Evolutionary conservation across 1,140 invertebrate genomes (phyloP), one percentile per base, ranked within the genome.

Genomic region (Lepidurus packardi): DNA sequence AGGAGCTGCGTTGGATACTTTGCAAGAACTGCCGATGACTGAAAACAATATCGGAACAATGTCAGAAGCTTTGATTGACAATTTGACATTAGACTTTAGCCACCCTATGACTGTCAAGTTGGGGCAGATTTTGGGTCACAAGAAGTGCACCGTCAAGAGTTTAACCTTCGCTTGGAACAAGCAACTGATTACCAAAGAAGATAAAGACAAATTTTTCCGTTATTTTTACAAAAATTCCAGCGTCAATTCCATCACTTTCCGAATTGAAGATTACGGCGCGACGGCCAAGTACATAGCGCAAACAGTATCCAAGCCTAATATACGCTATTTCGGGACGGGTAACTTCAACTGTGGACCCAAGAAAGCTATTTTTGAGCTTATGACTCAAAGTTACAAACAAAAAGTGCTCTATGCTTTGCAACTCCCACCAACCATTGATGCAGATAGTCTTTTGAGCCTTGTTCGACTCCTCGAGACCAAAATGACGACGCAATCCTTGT

Each of bases 221-320:
- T 65, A 65, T 65, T 65, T 65, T 9, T 5, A n/a, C 0, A 65
- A 65, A 65, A 65, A 65, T 65, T 65, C 53, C 16, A 65, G 53
- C 53, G 13, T 65, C 13, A 9, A 16, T 65, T 13, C 9, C 16
- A 65, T 65, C n/a, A 65, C 53, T 7, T 65, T 65, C 53, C 53
- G 53, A 21, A 65, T 65, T 65, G 53, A 65, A 65, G 53, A 65
- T 65, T 65, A 65, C 53, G 21, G 53, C 13, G 53, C 53, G 16
- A 65, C 53, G 13, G 53, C 53, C 8, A 65, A 65, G 13, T 21
- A 65, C 7, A 65, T 65, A n/a, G 53, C 53, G 16, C 53, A 65
- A 65, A 16, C 21, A n/a, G 53, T 65, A 7, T 65, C 53, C 53
- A 65, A 21, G 8, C 53, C 53, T 65, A 65, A 65, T 16, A 16